Evolutionary conservation across 2,888 invertebrate species (phyloP), one percentile per base, ranked within the genome.

Genomic region (Drepanosiphum platanoidis): DNA sequence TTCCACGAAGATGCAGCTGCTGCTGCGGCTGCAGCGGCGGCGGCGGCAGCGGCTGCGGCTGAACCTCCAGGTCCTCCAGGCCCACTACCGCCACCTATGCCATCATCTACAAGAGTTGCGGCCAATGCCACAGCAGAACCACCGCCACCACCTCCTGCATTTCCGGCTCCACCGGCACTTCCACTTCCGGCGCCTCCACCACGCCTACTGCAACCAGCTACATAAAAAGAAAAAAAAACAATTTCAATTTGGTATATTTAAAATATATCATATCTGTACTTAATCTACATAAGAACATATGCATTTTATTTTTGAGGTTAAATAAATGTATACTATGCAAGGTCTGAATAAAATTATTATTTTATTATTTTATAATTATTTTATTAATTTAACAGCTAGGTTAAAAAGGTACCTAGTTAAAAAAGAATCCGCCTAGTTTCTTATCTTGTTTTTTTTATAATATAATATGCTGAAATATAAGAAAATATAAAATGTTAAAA

Each of bases 1-100:
- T 87, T 74, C 87, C 84, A 84, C 1, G 84, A 84, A 39, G 75
- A 77, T 30, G 68, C 77, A 3, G 84, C 52, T 22, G 84, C 77
- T 1, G 84, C 68, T 2, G 46, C 75, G 5, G 83, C 66, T 22
- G 87, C 68, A 86, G 87, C 84, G 71, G 86, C 83, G 77, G 87
- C 66, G 75, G 87, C 83, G 75, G 87, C 80, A 72, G 86, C 75
- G 87, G 88, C 87, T 87, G 88, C 79, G 87, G 88, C 66, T 18
- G 82, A 68, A 8, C 93, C 90, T 93, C 93, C 89, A 93, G 93
- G 89, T 91, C 91, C 90, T 91, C 90, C 89, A 75, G 90, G 90
- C 64, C 89, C 92, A 89, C 88, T 92, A 90, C 88, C 91, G 90
- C 88, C 68, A 64, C 78, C 68, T 86, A 86, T 79, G 87, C 86